phyloP scores from a whole-genome alignment of 2,797 vertebrate species.

The Phalanger gymnotis region DNA sequence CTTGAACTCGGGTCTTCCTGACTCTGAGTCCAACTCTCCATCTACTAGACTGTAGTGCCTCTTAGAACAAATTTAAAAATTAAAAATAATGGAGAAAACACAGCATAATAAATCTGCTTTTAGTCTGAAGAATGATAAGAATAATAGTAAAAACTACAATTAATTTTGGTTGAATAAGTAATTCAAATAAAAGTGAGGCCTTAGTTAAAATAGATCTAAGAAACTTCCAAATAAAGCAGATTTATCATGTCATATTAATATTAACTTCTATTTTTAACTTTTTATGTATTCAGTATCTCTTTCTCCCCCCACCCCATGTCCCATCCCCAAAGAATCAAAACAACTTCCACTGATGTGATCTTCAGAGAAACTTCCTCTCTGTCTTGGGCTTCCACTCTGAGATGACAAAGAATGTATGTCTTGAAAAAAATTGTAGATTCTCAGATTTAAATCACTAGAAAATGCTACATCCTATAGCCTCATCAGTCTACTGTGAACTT shows the following conservation, averaged over 20 bases:
- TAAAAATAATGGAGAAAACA: not conserved
- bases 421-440: constrained; percentile 39
- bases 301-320: not conserved
- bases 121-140: not conserved
- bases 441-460: not conserved
- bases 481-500: not conserved
- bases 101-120: not conserved
- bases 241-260: not conserved
- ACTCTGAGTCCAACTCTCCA: not conserved
- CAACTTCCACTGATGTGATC: not conserved
- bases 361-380: constrained; percentile 34
- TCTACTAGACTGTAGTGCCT: not conserved
- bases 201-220: constrained; percentile 5
- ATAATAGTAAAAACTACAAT: not conserved
- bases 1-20: not conserved
- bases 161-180: not conserved
- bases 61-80: not conserved
- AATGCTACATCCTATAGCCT: not conserved
- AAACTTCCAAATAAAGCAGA: not conserved
- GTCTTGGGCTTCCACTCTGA: not conserved
- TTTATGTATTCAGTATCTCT: not conserved
- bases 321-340: not conserved
- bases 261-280: not conserved
- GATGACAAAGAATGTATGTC: not conserved
- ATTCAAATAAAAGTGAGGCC: not conserved